Base-by-base conservation (phyloP, 2,113 vertebrate genomes). In the Lamprotornis superbus region DNA sequence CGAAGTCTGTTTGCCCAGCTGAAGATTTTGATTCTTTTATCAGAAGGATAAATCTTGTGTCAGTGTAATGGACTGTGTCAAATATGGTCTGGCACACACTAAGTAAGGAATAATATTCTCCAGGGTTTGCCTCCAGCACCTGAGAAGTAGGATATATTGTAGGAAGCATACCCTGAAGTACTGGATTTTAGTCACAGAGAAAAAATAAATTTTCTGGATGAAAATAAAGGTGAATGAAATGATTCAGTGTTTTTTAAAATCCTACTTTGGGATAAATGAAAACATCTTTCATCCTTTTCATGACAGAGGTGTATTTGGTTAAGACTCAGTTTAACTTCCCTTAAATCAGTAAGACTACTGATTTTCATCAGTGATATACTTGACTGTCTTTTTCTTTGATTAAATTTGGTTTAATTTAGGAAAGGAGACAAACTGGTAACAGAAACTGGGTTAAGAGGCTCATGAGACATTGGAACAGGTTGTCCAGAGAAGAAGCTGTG, bases 31-130 rank as follows among this genome's bases (percentile, higher is more conserved):
- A 44, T 78, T 83, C 86, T 91, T 91, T 91, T 94, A 89, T 92
- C 76, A 87, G 76, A 79, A 86, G 83, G 90, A 90, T 95, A 93
- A 93, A 84, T 94, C 90, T 93, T 79, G 63, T 86, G 83, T 86
- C 85, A 89, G 85, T 61, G 83, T 93, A 95, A 96, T 93, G 83
- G 80, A 67, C 91, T 95, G 85, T 97, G 90, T 89, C 87, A 95
- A 97, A 97, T 90, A 53, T 52, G 55, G 89, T 65, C 94, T 97
- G 97, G 94, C 95, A 87, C 59, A 89, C 85, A 84, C 63, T 97
- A 94, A 95, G 93, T 95, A 97, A 91, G 91, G 82, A 95, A 87
- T 90, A 92, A 79, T 68, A 70, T 35, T 87, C 94, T 61, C 73
- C 67, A 69, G 80, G 93, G 50, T 83, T 92, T 96, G 94, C 94